Percentiles rank a stretch among this genome's conserved stretches.
phyloP scores from a whole-genome alignment of 2,113 vertebrate species.

The Ariopsis seemanni region DNA sequence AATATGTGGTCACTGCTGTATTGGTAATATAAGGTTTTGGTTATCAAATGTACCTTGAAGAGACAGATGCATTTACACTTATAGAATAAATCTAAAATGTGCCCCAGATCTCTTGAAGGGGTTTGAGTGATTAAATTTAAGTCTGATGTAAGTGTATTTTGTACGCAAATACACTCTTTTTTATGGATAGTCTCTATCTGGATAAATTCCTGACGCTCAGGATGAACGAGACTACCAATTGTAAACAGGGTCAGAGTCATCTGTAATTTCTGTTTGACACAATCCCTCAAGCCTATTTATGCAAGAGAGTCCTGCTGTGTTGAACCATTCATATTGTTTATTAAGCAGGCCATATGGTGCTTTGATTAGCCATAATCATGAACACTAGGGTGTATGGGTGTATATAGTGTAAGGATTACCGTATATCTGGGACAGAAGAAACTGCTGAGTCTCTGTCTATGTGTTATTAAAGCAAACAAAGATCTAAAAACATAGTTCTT shows the following conservation, averaged over 20 bases:
- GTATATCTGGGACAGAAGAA: background rate
- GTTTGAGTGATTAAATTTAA: background rate
- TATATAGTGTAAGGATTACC: no score
- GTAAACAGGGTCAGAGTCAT: background rate
- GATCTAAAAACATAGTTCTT: background rate
- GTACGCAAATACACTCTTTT: background rate
- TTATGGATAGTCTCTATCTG: background rate
- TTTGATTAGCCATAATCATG: conserved; percentile 24
- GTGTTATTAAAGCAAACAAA: conserved; percentile 1
- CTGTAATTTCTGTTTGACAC: background rate
- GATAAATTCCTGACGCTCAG: background rate
- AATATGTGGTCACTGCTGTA: background rate
- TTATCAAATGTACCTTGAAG: background rate
- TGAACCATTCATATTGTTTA: conserved; percentile 4
- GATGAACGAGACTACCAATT: background rate
- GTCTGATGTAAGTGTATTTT: background rate
- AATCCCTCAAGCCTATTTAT: background rate
- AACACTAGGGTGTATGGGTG: background rate
- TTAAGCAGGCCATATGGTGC: conserved; percentile 24
- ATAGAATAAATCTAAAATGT: background rate
- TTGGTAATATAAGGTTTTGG: background rate
- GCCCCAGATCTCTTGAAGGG: background rate
- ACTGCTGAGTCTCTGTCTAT: background rate
- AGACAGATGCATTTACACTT: background rate
- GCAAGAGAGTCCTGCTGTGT: background rate